Evolutionary conservation across 2,113 vertebrate genomes (phyloP).

Genomic region (Hemiprocne comata): DNA sequence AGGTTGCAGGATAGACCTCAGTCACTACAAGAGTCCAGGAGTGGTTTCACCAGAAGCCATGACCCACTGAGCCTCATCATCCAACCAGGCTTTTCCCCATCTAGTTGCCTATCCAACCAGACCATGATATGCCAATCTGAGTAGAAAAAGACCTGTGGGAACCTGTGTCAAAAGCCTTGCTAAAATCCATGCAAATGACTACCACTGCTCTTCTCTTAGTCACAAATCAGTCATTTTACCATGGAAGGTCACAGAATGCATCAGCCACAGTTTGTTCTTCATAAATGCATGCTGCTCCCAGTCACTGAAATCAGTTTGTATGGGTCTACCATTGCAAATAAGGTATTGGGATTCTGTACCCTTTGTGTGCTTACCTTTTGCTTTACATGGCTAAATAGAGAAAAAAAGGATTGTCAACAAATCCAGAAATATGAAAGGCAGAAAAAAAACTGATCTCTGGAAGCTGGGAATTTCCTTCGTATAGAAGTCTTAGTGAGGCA

Average conservation of each 20-base stretch:
- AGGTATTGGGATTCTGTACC: background rate
- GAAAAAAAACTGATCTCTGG: background rate
- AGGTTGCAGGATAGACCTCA: background rate
- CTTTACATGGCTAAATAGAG: background rate
- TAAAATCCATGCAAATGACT: background rate
- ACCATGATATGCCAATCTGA: background rate
- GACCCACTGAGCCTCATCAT: background rate
- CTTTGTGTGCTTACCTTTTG: background rate
- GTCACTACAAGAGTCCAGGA: background rate
- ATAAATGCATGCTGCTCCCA: background rate
- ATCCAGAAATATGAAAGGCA: background rate
- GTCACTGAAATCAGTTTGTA: background rate
- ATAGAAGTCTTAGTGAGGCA: background rate
- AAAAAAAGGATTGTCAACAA: background rate
- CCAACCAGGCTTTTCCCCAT: background rate
- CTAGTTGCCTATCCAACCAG: background rate
- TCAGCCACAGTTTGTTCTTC: background rate
- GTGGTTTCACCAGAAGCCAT: rapidly evolving
- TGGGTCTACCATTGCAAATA: background rate
- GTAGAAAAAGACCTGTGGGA: background rate
- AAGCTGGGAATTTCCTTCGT: background rate
- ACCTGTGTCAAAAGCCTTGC: background rate
- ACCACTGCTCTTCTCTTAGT: background rate
- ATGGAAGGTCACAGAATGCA: background rate
- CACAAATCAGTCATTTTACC: background rate